Base-by-base conservation (phyloP, 2,888 invertebrate genomes). In the Charanyca ferruginea region DNA sequence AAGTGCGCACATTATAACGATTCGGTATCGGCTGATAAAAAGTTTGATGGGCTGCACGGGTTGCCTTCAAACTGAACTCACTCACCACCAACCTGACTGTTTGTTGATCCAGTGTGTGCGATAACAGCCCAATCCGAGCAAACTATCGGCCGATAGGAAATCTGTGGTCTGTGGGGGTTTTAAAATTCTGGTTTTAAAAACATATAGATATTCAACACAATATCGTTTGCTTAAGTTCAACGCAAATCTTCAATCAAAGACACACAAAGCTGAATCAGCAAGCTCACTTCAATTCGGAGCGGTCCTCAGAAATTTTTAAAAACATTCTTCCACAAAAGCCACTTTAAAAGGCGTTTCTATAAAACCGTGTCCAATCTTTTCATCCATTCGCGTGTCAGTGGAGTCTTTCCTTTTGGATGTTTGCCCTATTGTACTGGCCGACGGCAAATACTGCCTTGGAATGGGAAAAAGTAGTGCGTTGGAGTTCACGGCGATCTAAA, bases 391-490 rank as follows among this genome's bases (percentile, higher is more conserved):
- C 44, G 57, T 54, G 48, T 44, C 61, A 58, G 38, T 66, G 78
- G 70, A 83, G 84, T 83, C 82, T 69, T 84, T 81, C 78, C 80
- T 83, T 81, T 84, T 83, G 83, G 84, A 82, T 85, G 85, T 84
- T 85, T 83, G 82, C 79, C 73, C 86, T 75, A 89, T 89, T 89
- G 89, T 90, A 80, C 76, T 81, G 77, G 71, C 65, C 79, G 83
- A 77, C 80, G 68, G 84, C 85, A 89, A 89, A 89, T 88, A 88
- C 84, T 81, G 75, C 76, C 78, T 68, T 73, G 72, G 80, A 83
- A 82, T 83, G 84, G 77, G 79, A 83, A 84, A 84, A 89, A 87
- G 78, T 68, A 68, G 80, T 81, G 79, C 66, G 81, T 72, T 25
- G 45, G 71, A 77, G 78, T 80, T 69, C 70, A 69, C 54, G 63